Conservation (phyloP, 2,113 vertebrate species). For the Neolamprologus variostigma region DNA sequence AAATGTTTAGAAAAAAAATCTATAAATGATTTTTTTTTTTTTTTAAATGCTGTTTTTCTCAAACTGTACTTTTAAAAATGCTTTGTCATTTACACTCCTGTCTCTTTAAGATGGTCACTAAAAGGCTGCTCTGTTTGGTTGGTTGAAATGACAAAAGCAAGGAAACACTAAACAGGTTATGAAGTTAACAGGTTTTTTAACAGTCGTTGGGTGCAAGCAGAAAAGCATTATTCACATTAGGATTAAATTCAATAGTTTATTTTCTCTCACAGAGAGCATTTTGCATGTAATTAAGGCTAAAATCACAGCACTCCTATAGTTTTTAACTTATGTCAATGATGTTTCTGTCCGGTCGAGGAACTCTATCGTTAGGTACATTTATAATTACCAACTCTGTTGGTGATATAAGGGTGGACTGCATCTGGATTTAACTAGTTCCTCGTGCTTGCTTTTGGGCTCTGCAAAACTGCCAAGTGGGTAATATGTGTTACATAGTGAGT, state of each 20-base stretch:
- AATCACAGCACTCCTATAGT: neutral
- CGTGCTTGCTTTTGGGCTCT: neutral
- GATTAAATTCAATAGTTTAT: neutral
- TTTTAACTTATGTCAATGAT: neutral
- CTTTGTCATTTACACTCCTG: neutral
- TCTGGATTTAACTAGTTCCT: neutral
- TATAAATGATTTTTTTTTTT: neutral
- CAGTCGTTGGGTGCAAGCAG: neutral
- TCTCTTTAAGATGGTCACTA: neutral
- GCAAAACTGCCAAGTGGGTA: neutral
- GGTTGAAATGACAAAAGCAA: neutral
- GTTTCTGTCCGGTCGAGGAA: neutral
- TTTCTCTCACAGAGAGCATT: neutral
- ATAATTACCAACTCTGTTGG: neutral
- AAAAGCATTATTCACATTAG: neutral
- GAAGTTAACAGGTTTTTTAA: neutral
- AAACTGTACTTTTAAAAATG: neutral
- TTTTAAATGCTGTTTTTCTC: neutral
- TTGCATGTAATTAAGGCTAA: neutral
- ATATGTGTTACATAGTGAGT: neutral
- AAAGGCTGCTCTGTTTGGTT: neutral
- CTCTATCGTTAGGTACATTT: neutral
- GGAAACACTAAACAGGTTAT: neutral
- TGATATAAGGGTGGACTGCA: neutral
- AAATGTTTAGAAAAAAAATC: neutral